Conservation (phyloP, 1,140 invertebrate genomes). For the Macrobrachium rosenbergii region DNA sequence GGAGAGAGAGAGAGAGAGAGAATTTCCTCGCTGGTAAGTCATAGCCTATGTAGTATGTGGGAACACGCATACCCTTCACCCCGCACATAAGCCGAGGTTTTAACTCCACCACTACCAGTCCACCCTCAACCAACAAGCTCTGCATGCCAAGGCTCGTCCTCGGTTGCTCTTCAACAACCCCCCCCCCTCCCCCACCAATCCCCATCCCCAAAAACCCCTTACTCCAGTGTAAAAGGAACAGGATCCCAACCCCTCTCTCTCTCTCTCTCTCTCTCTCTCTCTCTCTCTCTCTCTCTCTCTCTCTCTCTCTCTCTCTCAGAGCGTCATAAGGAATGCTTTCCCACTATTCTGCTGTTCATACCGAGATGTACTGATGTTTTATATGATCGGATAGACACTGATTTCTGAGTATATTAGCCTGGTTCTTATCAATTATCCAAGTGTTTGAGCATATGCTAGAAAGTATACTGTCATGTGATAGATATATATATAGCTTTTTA, state of each 20-base stretch:
- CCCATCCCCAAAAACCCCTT: neutral
- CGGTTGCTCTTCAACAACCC: neutral
- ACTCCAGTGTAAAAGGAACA: too few relatives aligned
- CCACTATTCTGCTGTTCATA: neutral
- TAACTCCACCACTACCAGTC: too few relatives aligned
- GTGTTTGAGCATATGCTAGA: neutral
- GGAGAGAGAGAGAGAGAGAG: slow-evolving; percentile 14
- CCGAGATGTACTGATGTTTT: neutral
- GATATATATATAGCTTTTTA: slow-evolving; percentile 27
- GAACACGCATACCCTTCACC: too few relatives aligned
- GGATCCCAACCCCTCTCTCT: neutral
- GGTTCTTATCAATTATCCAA: neutral
- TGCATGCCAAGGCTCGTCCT: neutral
- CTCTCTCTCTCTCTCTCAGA: slow-evolving; percentile 3
- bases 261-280: neutral
- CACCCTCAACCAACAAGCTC: too few relatives aligned
- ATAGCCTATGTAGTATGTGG: too few relatives aligned
- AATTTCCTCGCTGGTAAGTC: neutral
- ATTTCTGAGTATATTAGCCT: neutral
- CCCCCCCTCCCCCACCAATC: neutral
- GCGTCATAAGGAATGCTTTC: neutral
- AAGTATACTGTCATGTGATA: neutral
- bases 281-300: neutral
- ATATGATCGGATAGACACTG: neutral
- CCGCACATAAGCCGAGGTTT: too few relatives aligned